A percentile compares a stretch with the other conserved stretches of the same genome.
Evolutionary conservation across 2,113 vertebrate species (phyloP).

Genomic region (Noctilio leporinus): DNA sequence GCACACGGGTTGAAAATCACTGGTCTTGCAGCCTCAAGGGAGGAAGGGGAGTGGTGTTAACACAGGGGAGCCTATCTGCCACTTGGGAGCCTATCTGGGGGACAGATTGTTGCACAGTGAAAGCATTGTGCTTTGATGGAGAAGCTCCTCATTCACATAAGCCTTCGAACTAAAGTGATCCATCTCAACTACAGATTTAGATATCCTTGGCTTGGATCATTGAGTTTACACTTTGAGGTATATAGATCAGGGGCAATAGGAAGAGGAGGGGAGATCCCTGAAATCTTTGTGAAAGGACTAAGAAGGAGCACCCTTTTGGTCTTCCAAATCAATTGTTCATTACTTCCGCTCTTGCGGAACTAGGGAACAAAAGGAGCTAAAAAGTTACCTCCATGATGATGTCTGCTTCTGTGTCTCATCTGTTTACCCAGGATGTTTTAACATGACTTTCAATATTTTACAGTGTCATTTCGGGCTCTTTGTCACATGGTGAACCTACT

Average conservation of each 20-base stretch:
- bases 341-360: neutral
- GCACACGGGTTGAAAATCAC: neutral
- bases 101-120: neutral
- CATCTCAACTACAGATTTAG: neutral
- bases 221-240: neutral
- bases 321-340: neutral
- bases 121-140: neutral
- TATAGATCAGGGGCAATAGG: neutral
- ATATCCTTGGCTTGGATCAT: neutral
- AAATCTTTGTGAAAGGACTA: neutral
- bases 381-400: neutral
- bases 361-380: neutral
- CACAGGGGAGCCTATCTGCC: neutral
- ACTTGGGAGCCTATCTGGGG: neutral
- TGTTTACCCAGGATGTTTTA: neutral
- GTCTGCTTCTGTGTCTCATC: neutral
- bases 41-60: neutral
- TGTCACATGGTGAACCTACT: constrained; percentile 91
- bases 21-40: neutral
- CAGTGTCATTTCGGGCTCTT: constrained; percentile 89
- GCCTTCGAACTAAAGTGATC: neutral
- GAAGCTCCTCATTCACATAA: neutral
- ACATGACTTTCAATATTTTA: constrained; percentile 54
- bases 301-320: neutral
- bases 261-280: neutral